Evolutionary conservation across 2,888 invertebrate genomes (phyloP).

Genomic region (Cantharis lateralis): DNA sequence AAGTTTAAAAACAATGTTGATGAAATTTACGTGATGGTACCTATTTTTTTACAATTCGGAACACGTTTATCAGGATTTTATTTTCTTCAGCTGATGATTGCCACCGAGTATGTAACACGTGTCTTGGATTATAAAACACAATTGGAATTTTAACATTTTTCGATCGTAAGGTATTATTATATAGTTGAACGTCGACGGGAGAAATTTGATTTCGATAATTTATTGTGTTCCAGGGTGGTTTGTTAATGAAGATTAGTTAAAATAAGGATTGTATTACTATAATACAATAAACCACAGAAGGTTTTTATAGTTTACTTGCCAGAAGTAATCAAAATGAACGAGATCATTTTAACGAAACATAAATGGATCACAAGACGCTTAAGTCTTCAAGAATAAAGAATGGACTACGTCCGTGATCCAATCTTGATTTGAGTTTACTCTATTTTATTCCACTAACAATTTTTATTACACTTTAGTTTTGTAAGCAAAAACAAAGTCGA

Average conservation of each 20-base stretch:
- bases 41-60: background rate
- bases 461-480: background rate
- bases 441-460: background rate
- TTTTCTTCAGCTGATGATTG: background rate
- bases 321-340: background rate
- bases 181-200: background rate
- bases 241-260: background rate
- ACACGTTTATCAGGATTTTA: background rate
- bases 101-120: background rate
- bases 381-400: background rate
- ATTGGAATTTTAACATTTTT: background rate
- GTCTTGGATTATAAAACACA: background rate
- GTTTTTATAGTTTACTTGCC: background rate
- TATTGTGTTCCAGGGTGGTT: background rate
- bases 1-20: too few species aligned
- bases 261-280: background rate
- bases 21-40: background rate
- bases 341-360: constrained; percentile 1
- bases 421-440: constrained; percentile 1
- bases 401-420: constrained; percentile 2
- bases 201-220: background rate
- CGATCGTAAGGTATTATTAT: background rate
- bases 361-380: constrained; percentile 1
- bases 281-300: background rate
- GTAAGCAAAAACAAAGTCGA: background rate